These are phyloP conservation scores for Dicroscelio sp. DNA, from an alignment of 2,888 invertebrate genomes.

Conservation along the genomic window DNA sequence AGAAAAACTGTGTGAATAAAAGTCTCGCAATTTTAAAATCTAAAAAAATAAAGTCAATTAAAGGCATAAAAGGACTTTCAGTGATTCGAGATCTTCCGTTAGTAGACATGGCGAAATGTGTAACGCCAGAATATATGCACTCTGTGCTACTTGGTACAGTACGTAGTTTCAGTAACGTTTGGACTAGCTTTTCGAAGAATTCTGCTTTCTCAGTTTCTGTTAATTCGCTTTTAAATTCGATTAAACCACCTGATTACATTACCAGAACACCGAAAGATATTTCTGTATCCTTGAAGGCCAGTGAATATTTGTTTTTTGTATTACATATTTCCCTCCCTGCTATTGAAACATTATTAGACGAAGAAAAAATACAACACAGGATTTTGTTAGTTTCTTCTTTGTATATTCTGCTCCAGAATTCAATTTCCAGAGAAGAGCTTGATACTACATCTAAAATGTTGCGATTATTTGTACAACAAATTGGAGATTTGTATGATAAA, in stretches of 20 bases:
- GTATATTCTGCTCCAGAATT: constrained; percentile 20
- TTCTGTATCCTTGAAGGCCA: constrained; percentile 79
- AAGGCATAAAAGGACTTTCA: constrained; percentile 8
- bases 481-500: no score
- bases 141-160: constrained; percentile 35
- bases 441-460: not conserved
- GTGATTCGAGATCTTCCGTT: constrained; percentile 14
- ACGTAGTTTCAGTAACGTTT: not conserved
- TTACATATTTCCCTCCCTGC: constrained; percentile 81
- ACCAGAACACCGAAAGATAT: constrained; percentile 69
- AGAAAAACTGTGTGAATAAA: not conserved
- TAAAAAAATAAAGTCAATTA: not conserved
- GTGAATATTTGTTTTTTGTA: constrained; percentile 79
- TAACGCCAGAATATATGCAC: constrained; percentile 44
- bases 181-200: not conserved
- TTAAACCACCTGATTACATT: constrained; percentile 79
- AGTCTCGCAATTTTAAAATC: not conserved
- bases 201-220: no score
- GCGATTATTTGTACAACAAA: constrained; percentile 24
- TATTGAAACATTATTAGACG: not conserved
- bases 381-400: constrained; percentile 31
- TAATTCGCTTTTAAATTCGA: constrained; percentile 45
- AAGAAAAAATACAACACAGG: constrained; percentile 70
- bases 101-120: constrained; percentile 25
- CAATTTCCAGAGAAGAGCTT: constrained; percentile 6